These are phyloP conservation scores for Neodontobutis hainanensis DNA, from an alignment of 2,113 vertebrate genomes.

Conservation along the genomic window DNA sequence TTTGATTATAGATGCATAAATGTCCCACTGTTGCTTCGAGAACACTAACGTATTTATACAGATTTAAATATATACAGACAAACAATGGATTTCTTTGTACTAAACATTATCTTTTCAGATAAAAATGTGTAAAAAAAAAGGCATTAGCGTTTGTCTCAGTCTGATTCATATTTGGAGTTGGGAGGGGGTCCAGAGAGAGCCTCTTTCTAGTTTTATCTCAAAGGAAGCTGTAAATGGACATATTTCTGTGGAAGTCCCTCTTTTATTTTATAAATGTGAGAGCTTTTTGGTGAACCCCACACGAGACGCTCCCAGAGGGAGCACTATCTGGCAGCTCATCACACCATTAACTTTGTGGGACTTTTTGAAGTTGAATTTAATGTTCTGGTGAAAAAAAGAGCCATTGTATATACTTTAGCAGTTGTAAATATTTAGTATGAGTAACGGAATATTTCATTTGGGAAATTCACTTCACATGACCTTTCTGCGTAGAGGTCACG, in stretches of 20 bases:
- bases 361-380: conserved; percentile 42
- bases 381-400: conserved; percentile 18
- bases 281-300: conserved; percentile 39
- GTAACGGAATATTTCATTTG: conserved; percentile 32
- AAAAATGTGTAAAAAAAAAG: no score
- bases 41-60: no score
- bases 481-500: not conserved
- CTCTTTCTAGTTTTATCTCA: no score
- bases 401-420: not conserved
- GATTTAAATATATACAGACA: no score
- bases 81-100: no score
- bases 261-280: conserved; percentile 17
- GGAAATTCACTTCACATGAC: conserved; percentile 49
- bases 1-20: no score
- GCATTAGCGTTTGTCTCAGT: no score
- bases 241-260: not conserved
- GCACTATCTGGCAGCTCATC: conserved; percentile 45
- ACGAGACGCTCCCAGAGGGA: conserved; percentile 26
- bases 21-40: no score
- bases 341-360: conserved; percentile 44
- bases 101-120: no score
- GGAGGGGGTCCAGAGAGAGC: no score
- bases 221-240: no score
- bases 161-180: no score
- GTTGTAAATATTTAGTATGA: conserved; percentile 42